Evolutionary conservation across 1,140 invertebrate genomes (phyloP).

Genomic region (Anoplolepis gracilipes): DNA sequence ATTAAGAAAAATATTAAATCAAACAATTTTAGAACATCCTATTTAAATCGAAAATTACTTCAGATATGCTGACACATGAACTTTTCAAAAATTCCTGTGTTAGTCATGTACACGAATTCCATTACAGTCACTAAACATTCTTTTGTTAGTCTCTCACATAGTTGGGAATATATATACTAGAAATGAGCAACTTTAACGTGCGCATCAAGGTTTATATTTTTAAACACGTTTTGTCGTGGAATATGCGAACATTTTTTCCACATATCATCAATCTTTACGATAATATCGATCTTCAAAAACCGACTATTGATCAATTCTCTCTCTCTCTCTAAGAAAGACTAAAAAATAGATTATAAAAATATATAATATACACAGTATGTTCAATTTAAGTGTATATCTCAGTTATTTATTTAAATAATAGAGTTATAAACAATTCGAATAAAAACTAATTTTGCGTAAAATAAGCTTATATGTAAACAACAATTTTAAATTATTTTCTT

Average conservation of each 20-base stretch:
- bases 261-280: background rate
- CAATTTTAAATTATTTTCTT: too few relatives aligned
- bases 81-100: conserved; percentile 8
- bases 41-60: conserved; percentile 7
- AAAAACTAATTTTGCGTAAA: too few relatives aligned
- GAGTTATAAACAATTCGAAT: too few relatives aligned
- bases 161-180: background rate
- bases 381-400: too few relatives aligned
- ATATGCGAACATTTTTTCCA: background rate
- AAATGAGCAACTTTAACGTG: background rate
- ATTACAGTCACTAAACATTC: conserved; percentile 33
- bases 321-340: background rate
- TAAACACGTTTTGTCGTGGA: background rate
- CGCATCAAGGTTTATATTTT: conserved; percentile 8
- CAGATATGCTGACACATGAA: background rate
- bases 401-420: too few relatives aligned
- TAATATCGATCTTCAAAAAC: background rate
- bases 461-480: too few relatives aligned
- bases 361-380: too few relatives aligned
- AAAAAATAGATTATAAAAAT: background rate
- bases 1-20: background rate
- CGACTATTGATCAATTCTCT: background rate
- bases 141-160: background rate
- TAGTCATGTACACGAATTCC: background rate
- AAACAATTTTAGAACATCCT: background rate